Conservation (phyloP, 2,888 invertebrate genomes). For the Sesia apiformis region DNA sequence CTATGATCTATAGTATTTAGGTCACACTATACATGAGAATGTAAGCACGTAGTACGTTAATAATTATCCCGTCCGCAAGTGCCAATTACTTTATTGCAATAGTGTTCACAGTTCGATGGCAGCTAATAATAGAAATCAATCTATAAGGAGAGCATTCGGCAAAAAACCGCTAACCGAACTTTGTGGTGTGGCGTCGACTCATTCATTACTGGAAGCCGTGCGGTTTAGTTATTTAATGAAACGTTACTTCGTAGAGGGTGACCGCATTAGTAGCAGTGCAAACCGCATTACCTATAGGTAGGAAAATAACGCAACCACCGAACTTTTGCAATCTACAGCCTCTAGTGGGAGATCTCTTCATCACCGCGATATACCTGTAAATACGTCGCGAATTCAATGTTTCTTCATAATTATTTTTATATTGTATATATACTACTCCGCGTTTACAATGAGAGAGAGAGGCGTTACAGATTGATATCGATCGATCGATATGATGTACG, state of each 20-base stretch:
- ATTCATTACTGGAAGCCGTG: constrained; percentile 50
- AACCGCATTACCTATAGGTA: not conserved
- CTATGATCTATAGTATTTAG: constrained; percentile 8
- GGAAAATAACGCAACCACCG: no score
- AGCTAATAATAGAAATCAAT: constrained; percentile 60
- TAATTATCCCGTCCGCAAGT: constrained; percentile 26
- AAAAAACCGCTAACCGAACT: constrained; percentile 63
- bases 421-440: no score
- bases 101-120: constrained; percentile 43
- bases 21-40: constrained; percentile 20
- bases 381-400: no score
- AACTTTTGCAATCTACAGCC: no score
- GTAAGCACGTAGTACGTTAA: constrained; percentile 22
- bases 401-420: no score
- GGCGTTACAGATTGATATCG: no score
- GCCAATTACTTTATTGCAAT: constrained; percentile 48
- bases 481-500: no score
- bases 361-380: no score
- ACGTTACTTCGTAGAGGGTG: constrained; percentile 32
- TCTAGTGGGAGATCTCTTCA: no score
- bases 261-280: not conserved
- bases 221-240: constrained; percentile 59
- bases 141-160: constrained; percentile 48
- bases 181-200: constrained; percentile 43
- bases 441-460: no score